Evolutionary conservation across 2,797 vertebrate species (phyloP).

Genomic region (Gymnocypris eckloni): DNA sequence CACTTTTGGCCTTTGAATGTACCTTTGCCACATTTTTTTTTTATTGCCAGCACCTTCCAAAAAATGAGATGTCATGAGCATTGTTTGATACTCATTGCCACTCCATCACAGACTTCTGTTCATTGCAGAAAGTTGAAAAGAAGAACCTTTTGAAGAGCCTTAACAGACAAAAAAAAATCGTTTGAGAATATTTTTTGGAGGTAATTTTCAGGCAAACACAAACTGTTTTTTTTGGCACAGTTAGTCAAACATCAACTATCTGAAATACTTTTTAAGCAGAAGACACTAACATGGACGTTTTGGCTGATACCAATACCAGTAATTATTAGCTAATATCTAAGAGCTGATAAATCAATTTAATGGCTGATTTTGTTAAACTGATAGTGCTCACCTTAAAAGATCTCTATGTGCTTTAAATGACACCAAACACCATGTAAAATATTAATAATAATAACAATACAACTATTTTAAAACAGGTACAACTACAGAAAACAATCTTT

Average conservation of each 20-base stretch:
- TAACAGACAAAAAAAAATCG: no score
- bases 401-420: no score
- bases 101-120: neutral
- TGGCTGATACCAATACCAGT: neutral
- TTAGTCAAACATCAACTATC: neutral
- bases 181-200: neutral
- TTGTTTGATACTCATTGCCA: neutral
- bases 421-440: neutral
- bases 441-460: no score
- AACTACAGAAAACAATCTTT: neutral
- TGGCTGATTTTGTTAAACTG: neutral
- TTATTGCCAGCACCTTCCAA: neutral
- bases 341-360: neutral
- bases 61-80: neutral
- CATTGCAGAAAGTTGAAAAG: neutral
- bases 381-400: no score
- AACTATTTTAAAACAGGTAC: neutral
- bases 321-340: neutral
- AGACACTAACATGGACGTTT: neutral
- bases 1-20: neutral
- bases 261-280: neutral
- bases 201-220: neutral
- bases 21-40: neutral
- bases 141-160: neutral
- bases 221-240: neutral